Conservation (phyloP, 1,140 invertebrate genomes). For the Pseudoatta argentina region DNA sequence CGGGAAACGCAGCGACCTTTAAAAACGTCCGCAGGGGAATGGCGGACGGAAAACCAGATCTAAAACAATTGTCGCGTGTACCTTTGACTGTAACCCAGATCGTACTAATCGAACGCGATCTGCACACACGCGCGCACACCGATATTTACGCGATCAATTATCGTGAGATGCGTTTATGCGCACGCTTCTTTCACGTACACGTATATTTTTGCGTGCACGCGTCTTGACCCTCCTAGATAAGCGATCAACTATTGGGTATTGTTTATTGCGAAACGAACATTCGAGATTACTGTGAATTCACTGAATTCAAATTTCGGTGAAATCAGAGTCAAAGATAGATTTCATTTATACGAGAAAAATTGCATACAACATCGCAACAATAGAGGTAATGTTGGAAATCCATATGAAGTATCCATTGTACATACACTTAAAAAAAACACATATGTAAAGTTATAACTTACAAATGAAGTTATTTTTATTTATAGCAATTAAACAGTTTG, state of each 20-base stretch:
- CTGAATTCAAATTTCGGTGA: not conserved
- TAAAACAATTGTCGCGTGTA: constrained; percentile 68
- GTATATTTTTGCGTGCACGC: constrained; percentile 34
- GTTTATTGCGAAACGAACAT: not conserved
- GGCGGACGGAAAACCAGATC: constrained; percentile 71
- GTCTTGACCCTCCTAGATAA: constrained; percentile 67
- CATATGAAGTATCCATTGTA: too few relatives aligned
- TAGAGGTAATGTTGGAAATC: too few relatives aligned
- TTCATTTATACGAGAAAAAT: not conserved
- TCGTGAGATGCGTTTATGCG: constrained; percentile 48
- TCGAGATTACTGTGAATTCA: not conserved
- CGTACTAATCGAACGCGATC: constrained; percentile 82
- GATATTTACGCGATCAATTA: constrained; percentile 80
- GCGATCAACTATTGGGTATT: constrained; percentile 63
- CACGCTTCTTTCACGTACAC: constrained; percentile 50
- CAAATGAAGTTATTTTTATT: too few relatives aligned
- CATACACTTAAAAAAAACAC: too few relatives aligned
- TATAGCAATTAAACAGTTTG: too few relatives aligned
- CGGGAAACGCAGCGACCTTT: constrained; percentile 4
- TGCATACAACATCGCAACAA: too few relatives aligned
- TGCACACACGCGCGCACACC: constrained; percentile 75
- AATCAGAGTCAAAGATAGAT: not conserved
- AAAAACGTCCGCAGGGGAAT: not conserved
- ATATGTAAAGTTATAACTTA: too few relatives aligned
- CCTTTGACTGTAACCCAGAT: constrained; percentile 76